Conservation (phyloP, 1,140 invertebrate species). For the Xylocopa sonorina region DNA sequence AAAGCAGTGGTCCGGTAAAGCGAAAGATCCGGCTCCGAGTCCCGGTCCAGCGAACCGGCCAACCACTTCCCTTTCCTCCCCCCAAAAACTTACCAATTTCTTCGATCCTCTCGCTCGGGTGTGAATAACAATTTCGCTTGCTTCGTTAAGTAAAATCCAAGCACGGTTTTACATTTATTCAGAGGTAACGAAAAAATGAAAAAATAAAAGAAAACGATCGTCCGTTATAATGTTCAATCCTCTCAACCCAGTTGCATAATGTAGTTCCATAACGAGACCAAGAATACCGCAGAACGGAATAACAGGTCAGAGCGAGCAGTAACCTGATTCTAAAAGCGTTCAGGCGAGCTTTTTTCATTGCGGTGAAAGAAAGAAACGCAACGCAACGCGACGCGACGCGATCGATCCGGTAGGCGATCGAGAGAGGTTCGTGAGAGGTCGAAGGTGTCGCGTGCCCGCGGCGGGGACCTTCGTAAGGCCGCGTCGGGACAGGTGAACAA, state of each 20-base stretch:
- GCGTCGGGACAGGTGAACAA: constrained; percentile 28
- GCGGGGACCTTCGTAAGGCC: constrained; percentile 42
- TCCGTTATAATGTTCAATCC: too few species aligned
- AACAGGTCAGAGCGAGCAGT: not conserved
- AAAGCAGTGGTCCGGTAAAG: not conserved
- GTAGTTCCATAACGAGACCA: not conserved
- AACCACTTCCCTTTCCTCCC: not conserved
- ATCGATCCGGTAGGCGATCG: not conserved
- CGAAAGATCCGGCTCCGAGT: constrained; percentile 17
- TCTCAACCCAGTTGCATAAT: not conserved
- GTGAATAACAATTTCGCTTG: too few species aligned
- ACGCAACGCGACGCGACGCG: not conserved
- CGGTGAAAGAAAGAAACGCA: not conserved
- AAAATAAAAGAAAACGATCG: too few species aligned
- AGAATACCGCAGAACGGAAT: not conserved
- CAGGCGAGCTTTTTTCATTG: not conserved
- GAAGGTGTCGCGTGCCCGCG: constrained; percentile 1
- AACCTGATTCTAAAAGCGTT: not conserved
- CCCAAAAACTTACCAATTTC: not conserved
- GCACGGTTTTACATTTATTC: too few species aligned
- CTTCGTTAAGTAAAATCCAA: too few species aligned
- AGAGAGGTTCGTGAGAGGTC: constrained; percentile 1
- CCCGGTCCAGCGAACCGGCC: not conserved
- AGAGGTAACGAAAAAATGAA: too few species aligned
- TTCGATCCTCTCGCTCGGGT: not conserved